Percentiles rank a stretch among this genome's conserved stretches.
phyloP scores from a whole-genome alignment of 1,140 invertebrate genomes.

The Cardiocondyla obscurior region DNA sequence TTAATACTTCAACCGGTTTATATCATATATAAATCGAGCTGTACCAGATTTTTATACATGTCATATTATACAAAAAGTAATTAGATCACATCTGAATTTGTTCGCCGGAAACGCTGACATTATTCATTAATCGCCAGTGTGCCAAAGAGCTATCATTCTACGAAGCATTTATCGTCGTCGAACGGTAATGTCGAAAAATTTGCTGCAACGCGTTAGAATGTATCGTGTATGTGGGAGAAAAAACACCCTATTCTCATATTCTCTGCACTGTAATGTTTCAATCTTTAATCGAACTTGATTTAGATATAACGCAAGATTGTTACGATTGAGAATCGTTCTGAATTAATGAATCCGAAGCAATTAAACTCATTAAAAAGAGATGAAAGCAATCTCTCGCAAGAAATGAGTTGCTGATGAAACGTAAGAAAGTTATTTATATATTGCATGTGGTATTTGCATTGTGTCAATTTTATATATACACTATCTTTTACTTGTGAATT shows the following conservation, averaged over 20 bases:
- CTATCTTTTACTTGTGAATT: slow-evolving; percentile 67
- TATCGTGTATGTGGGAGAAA: neutral
- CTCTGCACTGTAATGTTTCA: neutral
- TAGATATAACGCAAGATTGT: neutral
- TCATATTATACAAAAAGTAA: slow-evolving; percentile 5
- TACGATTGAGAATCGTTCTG: neutral
- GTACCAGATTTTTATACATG: slow-evolving; percentile 51
- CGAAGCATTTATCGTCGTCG: slow-evolving; percentile 2
- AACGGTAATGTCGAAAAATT: neutral
- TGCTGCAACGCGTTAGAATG: neutral
- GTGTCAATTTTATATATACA: slow-evolving; percentile 73
- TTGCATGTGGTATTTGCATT: slow-evolving; percentile 62
- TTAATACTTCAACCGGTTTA: slow-evolving; percentile 18
- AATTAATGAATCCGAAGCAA: neutral
- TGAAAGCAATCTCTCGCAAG: neutral
- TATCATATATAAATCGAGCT: slow-evolving; percentile 42
- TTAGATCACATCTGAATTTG: neutral
- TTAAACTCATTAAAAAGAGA: neutral
- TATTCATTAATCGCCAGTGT: slow-evolving; percentile 41
- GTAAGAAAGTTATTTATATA: slow-evolving; percentile 40
- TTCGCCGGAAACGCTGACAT: slow-evolving; percentile 22
- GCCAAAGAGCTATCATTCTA: slow-evolving; percentile 41
- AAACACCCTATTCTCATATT: neutral
- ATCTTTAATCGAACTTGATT: slow-evolving; percentile 1
- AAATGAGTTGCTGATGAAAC: neutral